Base-by-base conservation (phyloP, 2,888 invertebrate species). In the Tribolium freemani region DNA sequence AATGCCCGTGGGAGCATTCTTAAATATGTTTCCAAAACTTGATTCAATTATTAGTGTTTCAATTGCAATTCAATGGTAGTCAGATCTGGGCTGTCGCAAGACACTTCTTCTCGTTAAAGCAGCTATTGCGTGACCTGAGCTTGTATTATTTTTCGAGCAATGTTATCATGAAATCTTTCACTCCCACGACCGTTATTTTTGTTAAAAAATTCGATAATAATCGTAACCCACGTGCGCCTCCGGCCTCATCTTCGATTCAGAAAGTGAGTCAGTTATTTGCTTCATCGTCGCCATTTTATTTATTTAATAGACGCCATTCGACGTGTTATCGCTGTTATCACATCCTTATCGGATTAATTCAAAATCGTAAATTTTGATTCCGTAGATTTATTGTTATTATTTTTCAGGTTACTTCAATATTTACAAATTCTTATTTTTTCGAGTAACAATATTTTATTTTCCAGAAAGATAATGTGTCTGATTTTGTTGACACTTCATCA, bases 401-500 rank as follows among this genome's bases (percentile, higher is more conserved):
- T 74, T 48, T 77, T 73, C 71, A 76, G 77, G 77, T 77, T 77
- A 76, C 71, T 60, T 72, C 75, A 77, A 77, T 76, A 77, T 77
- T 77, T 74, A 73, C 73, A 58, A 67, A 69, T 38, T 67, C 60
- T 67, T 67, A 73, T 73, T 75, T 73, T 54, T 73, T 67, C 60
- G 45, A 26, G 26, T 26, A 26, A 58, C 58, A 54, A 21, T 45
- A 63, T 58, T 58, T 26, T 72, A 54, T 48, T 67, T 67, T 64
- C 63, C 46, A 53, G 56, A 60, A 69, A 71, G 67, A 74, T 74
- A 72, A 68, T 68, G 54, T 56, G 46, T 61, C 66, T 69, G 75
- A 75, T 76, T 57, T 60, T 75, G 76, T 76, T 76, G 73, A 74
- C 69, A 57, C 70, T 46, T 60, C 63, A 68, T 73, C 72, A 73